Percentiles rank a stretch among this genome's conserved stretches.
These are phyloP conservation scores for Oplegnathus fasciatus DNA, from an alignment of 2,113 vertebrate species.

Conservation along the genomic window DNA sequence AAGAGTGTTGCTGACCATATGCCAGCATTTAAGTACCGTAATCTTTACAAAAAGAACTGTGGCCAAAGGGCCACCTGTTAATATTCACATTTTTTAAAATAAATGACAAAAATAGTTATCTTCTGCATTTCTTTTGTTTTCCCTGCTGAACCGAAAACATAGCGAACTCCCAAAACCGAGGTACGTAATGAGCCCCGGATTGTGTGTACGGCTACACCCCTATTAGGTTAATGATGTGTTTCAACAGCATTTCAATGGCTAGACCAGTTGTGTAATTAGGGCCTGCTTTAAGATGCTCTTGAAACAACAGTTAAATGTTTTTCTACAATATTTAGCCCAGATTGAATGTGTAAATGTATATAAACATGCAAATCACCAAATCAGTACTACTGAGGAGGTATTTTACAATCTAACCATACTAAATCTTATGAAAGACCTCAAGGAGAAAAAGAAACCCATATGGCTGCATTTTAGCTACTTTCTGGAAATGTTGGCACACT, in stretches of 20 bases:
- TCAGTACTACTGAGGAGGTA: conserved; percentile 6
- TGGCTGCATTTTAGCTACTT: conserved; percentile 19
- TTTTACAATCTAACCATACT: conserved; percentile 2
- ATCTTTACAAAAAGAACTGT: background rate
- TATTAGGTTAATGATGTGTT: background rate
- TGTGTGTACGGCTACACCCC: background rate
- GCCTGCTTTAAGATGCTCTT: background rate
- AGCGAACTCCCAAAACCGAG: background rate
- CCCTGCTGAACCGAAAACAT: background rate
- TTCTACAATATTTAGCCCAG: background rate
- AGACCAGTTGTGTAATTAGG: background rate
- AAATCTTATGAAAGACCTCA: conserved; percentile 13
- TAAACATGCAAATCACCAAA: background rate
- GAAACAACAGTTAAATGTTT: background rate
- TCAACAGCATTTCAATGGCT: background rate
- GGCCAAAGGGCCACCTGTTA: background rate
- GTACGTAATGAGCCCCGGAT: background rate
- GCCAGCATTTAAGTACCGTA: background rate
- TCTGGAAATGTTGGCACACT: conserved; percentile 29
- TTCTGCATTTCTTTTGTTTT: background rate
- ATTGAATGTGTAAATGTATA: background rate
- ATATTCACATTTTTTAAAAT: background rate
- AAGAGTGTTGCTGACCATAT: background rate
- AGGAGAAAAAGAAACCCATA: conserved; percentile 34
- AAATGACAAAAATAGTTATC: background rate